Percentiles rank a stretch among this genome's conserved stretches.
phyloP scores from a whole-genome alignment of 37 sponge, comb jelly and placozoan species.

The Hormiphora californensis region DNA sequence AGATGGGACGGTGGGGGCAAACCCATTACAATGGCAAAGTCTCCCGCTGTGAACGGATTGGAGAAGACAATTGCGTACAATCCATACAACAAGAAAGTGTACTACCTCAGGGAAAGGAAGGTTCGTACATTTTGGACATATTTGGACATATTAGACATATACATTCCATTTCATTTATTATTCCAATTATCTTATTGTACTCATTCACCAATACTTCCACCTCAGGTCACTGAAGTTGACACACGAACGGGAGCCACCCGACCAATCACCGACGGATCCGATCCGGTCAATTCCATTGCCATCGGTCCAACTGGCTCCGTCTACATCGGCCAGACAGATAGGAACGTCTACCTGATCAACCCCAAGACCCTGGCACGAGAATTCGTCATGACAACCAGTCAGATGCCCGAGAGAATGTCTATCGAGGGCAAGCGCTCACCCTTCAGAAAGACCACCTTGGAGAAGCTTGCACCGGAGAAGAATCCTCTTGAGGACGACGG shows the following conservation, averaged over 20 bases:
- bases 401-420: too few species aligned
- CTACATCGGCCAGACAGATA: neutral
- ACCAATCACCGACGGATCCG: neutral
- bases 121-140: too few species aligned
- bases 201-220: too few species aligned
- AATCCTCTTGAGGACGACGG: too few species aligned
- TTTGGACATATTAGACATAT: too few species aligned
- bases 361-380: too few species aligned
- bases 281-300: neutral
- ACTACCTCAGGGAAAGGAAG: neutral
- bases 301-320: neutral
- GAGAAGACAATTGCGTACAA: neutral
- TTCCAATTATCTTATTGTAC: too few species aligned
- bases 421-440: too few species aligned
- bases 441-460: too few species aligned
- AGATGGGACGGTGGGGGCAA: neutral
- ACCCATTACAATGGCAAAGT: neutral
- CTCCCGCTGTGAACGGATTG: neutral
- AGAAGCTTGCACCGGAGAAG: too few species aligned
- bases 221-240: neutral
- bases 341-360: neutral
- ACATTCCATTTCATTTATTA: too few species aligned
- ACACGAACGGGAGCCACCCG: neutral
- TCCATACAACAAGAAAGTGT: neutral
- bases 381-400: too few species aligned